These are phyloP conservation scores for Dolichopus griseipennis DNA, from an alignment of 2,888 invertebrate genomes.

Conservation along the genomic window DNA sequence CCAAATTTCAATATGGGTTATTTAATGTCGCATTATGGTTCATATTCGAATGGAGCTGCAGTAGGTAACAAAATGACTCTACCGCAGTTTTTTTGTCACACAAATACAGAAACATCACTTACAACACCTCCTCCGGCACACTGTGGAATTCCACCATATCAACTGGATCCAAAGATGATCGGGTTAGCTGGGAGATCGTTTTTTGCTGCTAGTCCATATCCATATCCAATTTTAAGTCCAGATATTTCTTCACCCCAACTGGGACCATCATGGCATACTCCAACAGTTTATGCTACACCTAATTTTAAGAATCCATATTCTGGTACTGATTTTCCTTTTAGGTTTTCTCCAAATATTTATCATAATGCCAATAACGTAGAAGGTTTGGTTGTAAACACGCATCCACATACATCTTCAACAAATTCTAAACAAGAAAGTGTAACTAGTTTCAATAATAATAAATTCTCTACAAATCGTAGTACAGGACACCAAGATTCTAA, in stretches of 20 bases:
- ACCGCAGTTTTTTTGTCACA: constrained; percentile 58
- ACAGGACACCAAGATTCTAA: constrained; percentile 43
- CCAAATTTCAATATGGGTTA: constrained; percentile 1
- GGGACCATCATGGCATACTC: background rate
- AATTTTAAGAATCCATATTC: constrained; percentile 74
- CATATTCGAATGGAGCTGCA: background rate
- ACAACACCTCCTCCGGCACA: background rate
- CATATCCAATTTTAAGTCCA: background rate
- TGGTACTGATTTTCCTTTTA: constrained; percentile 76
- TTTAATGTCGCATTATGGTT: background rate
- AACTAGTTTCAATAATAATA: background rate
- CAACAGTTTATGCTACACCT: background rate
- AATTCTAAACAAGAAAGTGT: background rate
- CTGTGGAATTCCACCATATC: background rate
- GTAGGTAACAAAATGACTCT: constrained; percentile 67
- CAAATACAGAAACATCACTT: constrained; percentile 5
- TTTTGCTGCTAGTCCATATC: background rate
- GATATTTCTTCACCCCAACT: background rate
- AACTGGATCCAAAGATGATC: background rate
- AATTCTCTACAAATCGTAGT: constrained; percentile 53
- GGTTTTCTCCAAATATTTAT: constrained; percentile 80
- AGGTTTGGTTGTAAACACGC: background rate
- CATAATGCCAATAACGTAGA: background rate
- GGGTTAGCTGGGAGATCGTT: background rate
- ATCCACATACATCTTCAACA: background rate